Evolutionary conservation across 1,140 invertebrate species (phyloP).

Genomic region (Leptopilina boulardi): DNA sequence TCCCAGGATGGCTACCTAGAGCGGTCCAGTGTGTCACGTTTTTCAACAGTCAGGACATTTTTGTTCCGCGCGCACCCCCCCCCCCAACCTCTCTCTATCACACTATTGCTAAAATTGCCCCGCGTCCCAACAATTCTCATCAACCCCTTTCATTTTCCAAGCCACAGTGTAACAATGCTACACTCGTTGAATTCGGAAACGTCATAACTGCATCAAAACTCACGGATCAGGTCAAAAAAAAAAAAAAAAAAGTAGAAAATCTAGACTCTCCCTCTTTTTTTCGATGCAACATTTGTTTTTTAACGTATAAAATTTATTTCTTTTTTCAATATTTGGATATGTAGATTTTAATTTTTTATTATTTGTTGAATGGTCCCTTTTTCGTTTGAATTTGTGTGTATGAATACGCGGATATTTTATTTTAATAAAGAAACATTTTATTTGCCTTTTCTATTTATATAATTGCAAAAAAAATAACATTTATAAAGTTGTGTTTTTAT

Average conservation of each 20-base stretch:
- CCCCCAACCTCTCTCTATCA: constrained; percentile 31
- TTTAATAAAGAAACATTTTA: too few species aligned
- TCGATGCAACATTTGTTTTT: neutral
- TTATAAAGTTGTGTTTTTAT: too few species aligned
- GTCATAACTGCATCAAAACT: constrained; percentile 24
- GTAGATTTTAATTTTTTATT: neutral
- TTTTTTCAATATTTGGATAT: neutral
- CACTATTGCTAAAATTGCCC: constrained; percentile 33
- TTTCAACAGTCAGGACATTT: constrained; percentile 53
- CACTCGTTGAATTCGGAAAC: constrained; percentile 17
- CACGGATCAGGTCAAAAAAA: neutral
- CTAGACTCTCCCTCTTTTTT: neutral
- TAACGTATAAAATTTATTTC: neutral
- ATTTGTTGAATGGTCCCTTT: neutral
- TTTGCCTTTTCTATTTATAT: too few species aligned
- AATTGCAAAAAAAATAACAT: too few species aligned
- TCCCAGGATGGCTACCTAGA: constrained; percentile 42
- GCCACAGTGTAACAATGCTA: constrained; percentile 18
- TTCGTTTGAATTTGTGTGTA: too few species aligned
- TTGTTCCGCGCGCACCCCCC: constrained; percentile 38
- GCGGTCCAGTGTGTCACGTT: constrained; percentile 43
- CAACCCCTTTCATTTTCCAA: constrained; percentile 21
- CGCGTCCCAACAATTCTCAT: constrained; percentile 25
- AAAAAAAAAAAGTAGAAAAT: neutral
- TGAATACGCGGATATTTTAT: too few species aligned